Base-by-base conservation (phyloP, 2,113 vertebrate genomes). In the Cygnus buccinator region DNA sequence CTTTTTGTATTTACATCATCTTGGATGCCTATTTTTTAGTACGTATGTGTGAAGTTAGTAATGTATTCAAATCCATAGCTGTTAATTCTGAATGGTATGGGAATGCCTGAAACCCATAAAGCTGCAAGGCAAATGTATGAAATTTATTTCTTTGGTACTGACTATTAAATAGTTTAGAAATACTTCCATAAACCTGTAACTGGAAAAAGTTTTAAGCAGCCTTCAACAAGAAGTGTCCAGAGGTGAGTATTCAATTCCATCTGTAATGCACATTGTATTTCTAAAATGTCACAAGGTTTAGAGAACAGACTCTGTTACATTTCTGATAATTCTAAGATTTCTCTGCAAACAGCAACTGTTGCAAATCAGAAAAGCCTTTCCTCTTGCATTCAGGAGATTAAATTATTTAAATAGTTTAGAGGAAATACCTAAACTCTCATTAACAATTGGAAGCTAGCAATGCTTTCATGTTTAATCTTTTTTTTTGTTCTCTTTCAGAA, bases 191-290 rank as follows among this genome's bases (percentile, higher is more conserved):
- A 55, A 55, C 52, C 35, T 73, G 23, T 72, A 31, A 39, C 70
- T 39, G 14, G 50, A 35, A 31, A 31, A 52, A 72, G 48, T 19
- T 25, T 50, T 39, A 15, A 54, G 50, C 50, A 31, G 13, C 19
- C 10, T 55, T 39, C 50, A 41, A 20, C 13, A 41, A 73, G 19
- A 55, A 55, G 13, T 39, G 18, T 46, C 63, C 28, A 11, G 39
- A 39, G 7, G 10, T 57, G n/a, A 68, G 14, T 26, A 65, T 57
- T 84, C 75, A 63, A 23, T 61, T 77, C 25, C 44, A 16, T 20
- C 23, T 14, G 8, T 48, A 33, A n/a, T 3, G 12, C 1, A 1
- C 14, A 10, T 35, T 2, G 3, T 43, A 20, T 33, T 84, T 77
- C 77, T 41, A 54, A 77, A 78, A 84, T 65, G n/a, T 77, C 13